Evolutionary conservation across 2,797 vertebrate species (phyloP), one percentile per base, ranked within the genome.

Genomic region (Tragelaphus oryx): DNA sequence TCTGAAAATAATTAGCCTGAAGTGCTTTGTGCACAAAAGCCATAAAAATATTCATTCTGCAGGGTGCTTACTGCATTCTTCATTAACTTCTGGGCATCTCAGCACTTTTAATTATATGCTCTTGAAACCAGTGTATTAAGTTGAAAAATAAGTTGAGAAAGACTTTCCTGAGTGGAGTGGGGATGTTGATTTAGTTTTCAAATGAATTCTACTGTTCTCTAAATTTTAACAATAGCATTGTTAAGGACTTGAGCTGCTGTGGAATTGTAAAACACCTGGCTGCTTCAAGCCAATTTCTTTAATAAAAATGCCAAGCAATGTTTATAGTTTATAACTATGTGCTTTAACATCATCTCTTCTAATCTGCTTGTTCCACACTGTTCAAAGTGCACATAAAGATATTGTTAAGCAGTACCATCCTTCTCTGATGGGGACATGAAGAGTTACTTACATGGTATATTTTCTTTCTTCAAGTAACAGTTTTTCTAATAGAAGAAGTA

Each of bases 1-100:
- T 50, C 24, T 17, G 50, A 60, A 96, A 93, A 89, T 74, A 96
- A 97, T 95, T 91, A 95, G 87, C 60, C 54, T 89, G 80, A 59
- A 94, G 93, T 52, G 55, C 41, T 95, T 62, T 86, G 79, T 54
- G 57, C 60, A 48, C 30, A 33, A 81, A 78, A 94, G 33, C 37
- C 81, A 79, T 84, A 68, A 74, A 91, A 78, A 62, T 20, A 28
- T 89, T 94, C 89, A 68, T 89, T 91, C 55, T 85, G 57, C 74
- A 17, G 18, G 30, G 37, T 60, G 81, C 74, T 91, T 76, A 26
- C 26, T 65, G 33, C 33, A 78, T 89, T 95, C 75, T 91, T 96
- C 71, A 91, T 97, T 96, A 95, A 55, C 44, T 82, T 95, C 48
- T 12, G 68, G 68, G 83, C 76, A 71, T 55, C 84, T 89, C 28